Conservation (phyloP, 2,888 invertebrate genomes). For the Petrophora chlorosata region DNA sequence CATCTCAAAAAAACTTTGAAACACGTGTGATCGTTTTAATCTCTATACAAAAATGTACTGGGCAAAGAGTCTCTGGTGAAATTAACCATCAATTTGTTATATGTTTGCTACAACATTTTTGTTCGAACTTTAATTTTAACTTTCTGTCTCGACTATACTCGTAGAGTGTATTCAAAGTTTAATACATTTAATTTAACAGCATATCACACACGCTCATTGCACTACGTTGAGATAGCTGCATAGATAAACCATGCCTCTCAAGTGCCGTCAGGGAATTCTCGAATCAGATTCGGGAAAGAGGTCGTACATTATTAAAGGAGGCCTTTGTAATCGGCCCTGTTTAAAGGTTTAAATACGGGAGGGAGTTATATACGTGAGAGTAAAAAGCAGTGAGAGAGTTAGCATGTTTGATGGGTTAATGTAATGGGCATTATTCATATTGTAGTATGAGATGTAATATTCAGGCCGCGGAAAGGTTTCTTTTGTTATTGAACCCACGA, state of each 20-base stretch:
- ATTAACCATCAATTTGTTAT: too few species aligned
- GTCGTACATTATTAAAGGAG: constrained; percentile 45
- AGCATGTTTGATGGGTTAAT: constrained; percentile 25
- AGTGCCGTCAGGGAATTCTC: constrained; percentile 20
- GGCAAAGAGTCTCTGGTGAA: too few species aligned
- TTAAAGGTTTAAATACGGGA: constrained; percentile 39
- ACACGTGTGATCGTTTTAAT: too few species aligned
- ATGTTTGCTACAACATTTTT: too few species aligned
- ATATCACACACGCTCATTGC: background rate
- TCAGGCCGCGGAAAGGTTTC: background rate
- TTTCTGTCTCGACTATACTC: too few species aligned
- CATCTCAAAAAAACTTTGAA: too few species aligned
- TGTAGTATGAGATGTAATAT: background rate
- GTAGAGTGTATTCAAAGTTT: too few species aligned
- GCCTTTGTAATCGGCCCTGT: constrained; percentile 45
- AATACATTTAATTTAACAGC: background rate
- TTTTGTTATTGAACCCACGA: too few species aligned
- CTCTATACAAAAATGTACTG: too few species aligned
- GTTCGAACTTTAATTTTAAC: too few species aligned
- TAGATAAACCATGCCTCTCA: constrained; percentile 7
- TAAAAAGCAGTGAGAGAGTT: constrained; percentile 27
- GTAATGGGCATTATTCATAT: constrained; percentile 19
- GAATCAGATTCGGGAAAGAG: constrained; percentile 41
- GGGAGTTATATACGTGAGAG: constrained; percentile 27
- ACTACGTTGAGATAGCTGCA: constrained; percentile 4